These are phyloP conservation scores for Oxystoma pomonae DNA, from an alignment of 2,888 invertebrate genomes.

Conservation along the genomic window DNA sequence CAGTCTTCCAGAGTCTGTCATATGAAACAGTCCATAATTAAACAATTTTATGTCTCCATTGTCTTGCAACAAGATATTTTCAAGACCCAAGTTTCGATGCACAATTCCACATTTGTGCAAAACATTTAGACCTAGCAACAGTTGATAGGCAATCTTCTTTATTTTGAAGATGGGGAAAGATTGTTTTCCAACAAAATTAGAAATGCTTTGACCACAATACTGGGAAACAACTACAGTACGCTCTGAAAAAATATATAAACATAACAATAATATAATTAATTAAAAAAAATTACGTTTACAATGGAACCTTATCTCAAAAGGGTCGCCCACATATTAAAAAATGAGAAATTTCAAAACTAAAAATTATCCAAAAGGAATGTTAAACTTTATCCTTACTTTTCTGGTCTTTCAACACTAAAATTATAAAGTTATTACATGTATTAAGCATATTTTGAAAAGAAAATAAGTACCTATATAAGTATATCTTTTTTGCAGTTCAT, in stretches of 20 bases:
- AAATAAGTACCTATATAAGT: too few species aligned
- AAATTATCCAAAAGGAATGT: too few species aligned
- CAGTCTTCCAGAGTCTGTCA: constrained; percentile 82
- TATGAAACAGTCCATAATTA: constrained; percentile 89
- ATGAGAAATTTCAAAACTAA: too few species aligned
- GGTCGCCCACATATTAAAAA: background rate
- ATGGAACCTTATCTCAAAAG: too few species aligned
- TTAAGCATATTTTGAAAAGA: too few species aligned
- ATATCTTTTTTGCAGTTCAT: too few species aligned
- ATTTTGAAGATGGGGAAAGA: constrained; percentile 52
- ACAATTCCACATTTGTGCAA: constrained; percentile 70
- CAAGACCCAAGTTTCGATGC: constrained; percentile 76
- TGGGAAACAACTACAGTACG: constrained; percentile 76
- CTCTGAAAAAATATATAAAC: too few species aligned
- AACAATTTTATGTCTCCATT: constrained; percentile 76
- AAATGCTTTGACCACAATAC: constrained; percentile 65
- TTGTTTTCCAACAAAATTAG: constrained; percentile 48
- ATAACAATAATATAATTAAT: too few species aligned
- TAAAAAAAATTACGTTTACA: too few species aligned
- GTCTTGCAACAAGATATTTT: constrained; percentile 75
- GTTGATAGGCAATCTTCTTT: constrained; percentile 66
- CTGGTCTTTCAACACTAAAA: too few species aligned
- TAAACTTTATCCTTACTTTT: too few species aligned
- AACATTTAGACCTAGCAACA: constrained; percentile 66
- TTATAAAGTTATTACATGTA: too few species aligned